phyloP scores from a whole-genome alignment of 2,113 vertebrate species.

The Limnothrissa miodon region DNA sequence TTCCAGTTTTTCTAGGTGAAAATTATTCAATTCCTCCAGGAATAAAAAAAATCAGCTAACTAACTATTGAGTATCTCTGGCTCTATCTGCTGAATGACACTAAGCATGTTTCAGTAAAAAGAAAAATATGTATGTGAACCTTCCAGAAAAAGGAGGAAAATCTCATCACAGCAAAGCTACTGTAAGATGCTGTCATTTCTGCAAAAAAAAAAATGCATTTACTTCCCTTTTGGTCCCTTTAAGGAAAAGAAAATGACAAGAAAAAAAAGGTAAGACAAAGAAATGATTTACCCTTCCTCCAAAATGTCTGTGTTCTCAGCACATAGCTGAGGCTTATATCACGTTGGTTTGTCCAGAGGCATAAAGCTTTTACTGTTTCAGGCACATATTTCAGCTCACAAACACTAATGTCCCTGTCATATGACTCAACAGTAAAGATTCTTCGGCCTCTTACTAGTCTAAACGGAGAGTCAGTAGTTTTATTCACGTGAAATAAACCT shows the following conservation, averaged over 20 bases:
- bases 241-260: background rate
- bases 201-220: background rate
- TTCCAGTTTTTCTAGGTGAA: background rate
- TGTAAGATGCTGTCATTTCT: slow-evolving; percentile 42
- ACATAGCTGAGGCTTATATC: background rate
- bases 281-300: background rate
- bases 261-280: background rate
- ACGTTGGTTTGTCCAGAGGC: background rate
- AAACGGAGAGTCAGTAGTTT: too few species aligned
- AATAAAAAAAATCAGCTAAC: background rate
- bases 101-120: background rate
- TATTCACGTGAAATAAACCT: too few species aligned
- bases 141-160: background rate
- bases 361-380: background rate
- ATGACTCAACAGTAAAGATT: background rate
- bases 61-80: background rate
- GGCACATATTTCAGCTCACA: background rate
- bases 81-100: background rate
- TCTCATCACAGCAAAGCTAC: slow-evolving; percentile 37
- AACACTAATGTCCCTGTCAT: background rate
- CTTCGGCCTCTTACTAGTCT: background rate
- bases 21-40: background rate
- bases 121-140: background rate
- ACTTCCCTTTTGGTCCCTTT: background rate
- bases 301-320: background rate